Base-by-base conservation (phyloP, 2,888 invertebrate species). In the Melangyna quadrimaculata region DNA sequence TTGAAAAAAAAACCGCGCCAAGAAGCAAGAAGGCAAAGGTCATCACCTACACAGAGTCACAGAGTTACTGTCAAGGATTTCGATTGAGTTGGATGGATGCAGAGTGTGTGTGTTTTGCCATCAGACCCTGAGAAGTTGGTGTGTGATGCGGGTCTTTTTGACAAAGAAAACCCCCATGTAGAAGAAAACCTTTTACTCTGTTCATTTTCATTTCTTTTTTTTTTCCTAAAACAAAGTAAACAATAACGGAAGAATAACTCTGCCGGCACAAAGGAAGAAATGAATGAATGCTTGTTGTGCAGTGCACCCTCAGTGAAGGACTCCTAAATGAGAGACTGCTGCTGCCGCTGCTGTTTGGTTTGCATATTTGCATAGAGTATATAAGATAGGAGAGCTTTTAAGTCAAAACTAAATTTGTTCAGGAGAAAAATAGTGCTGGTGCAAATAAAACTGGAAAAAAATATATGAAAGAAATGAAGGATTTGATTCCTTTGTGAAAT, bases 1-100 rank as follows among this genome's bases (percentile, higher is more conserved):
- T 17, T n/a, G 14, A 40, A 45, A 57, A 37, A 3, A 7, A 14
- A n/a, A n/a, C n/a, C n/a, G n/a, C 3, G 2, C 32, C 9, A 19
- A 63, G 9, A 17, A 48, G 17, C 19, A 19, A 14, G 51, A 35
- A 17, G 17, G 0, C 32, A 19, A 19, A 51, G 5, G n/a, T n/a
- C n/a, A n/a, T n/a, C n/a, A n/a, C n/a, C 14, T n/a, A 45, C 9
- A 17, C 29, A 10, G 7, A 72, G 57, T 35, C 17, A 63, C 32
- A 65, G n/a, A n/a, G 67, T 51, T 72, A 78, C 51, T 77, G 67
- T 40, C 77, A 63, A 70, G 69, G 51, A 65, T 69, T 71, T 75
- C 67, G 67, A 61, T 83, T 53, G 71, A 67, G 57, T 53, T n/a
- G 27, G 5, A n/a, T 4, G n/a, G 0, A 51, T 51, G 10, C 1